Evolutionary conservation across 2,888 invertebrate species (phyloP).

Genomic region (Rhamnusium bicolor): DNA sequence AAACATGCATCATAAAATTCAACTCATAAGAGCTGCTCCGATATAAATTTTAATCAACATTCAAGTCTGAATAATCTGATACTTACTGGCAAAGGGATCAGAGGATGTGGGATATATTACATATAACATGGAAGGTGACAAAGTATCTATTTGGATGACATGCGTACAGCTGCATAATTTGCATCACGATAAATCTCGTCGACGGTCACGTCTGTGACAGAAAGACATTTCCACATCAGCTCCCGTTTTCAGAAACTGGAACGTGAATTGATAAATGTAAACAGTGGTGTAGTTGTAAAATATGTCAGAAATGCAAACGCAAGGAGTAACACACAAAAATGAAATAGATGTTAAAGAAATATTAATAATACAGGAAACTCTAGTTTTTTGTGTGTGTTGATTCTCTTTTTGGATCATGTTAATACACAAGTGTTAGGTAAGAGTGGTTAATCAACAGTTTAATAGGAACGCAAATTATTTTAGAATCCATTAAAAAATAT

Average conservation of each 20-base stretch:
- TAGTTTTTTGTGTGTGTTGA: no score
- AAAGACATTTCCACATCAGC: conserved; percentile 35
- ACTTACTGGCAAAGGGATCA: neutral
- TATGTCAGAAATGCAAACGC: no score
- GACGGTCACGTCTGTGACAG: conserved; percentile 48
- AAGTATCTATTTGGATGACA: conserved; percentile 42
- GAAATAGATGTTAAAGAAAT: no score
- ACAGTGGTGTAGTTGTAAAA: conserved; percentile 1
- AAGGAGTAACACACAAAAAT: no score
- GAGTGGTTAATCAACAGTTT: no score
- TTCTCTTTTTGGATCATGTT: no score
- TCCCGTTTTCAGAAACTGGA: conserved; percentile 31
- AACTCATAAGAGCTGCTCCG: neutral
- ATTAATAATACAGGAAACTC: no score
- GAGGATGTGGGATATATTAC: neutral
- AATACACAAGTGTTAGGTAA: no score
- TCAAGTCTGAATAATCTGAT: neutral
- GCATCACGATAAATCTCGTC: conserved; percentile 49
- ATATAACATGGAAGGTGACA: conserved; percentile 35
- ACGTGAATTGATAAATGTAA: conserved; percentile 47
- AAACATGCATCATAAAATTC: neutral
- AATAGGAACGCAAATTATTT: no score
- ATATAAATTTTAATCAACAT: neutral
- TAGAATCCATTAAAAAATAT: no score
- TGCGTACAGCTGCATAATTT: conserved; percentile 47